phyloP scores from a whole-genome alignment of 2,113 vertebrate species.

The Mastomys natalensis region DNA sequence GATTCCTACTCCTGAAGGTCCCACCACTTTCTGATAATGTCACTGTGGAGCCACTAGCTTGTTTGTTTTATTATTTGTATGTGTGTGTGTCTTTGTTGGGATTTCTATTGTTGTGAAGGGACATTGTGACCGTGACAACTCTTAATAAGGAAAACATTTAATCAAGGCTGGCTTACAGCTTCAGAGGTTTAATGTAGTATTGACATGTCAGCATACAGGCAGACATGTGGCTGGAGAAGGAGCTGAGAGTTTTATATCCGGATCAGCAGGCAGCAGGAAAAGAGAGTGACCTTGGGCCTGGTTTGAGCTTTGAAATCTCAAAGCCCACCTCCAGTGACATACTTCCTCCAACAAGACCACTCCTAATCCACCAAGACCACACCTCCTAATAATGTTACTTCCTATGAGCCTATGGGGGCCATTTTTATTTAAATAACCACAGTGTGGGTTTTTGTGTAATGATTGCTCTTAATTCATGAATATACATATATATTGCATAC shows the following conservation, averaged over 20 bases:
- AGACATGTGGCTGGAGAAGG: not conserved
- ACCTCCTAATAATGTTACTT: not conserved
- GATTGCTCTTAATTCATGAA: not conserved
- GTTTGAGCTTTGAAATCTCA: not conserved
- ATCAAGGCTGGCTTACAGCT: not conserved
- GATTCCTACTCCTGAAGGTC: not conserved
- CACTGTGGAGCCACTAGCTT: not conserved
- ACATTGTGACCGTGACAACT: not conserved
- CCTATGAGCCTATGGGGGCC: not conserved
- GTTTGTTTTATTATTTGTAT: not conserved
- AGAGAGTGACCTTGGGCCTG: not conserved
- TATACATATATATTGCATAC: not conserved
- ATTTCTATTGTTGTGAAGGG: not conserved
- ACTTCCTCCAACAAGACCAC: not conserved
- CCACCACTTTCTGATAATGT: not conserved
- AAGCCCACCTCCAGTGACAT: not conserved
- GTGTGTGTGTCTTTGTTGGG: not conserved
- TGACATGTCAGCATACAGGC: not conserved
- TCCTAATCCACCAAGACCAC: not conserved
- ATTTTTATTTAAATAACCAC: not conserved
- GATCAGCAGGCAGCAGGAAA: not conserved
- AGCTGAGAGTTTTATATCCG: not conserved
- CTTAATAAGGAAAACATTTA: not conserved
- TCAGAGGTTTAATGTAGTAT: not conserved
- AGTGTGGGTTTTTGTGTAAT: not conserved